These are phyloP conservation scores for Liolophura sinensis DNA, from an alignment of 1,140 invertebrate genomes.

Conservation along the genomic window DNA sequence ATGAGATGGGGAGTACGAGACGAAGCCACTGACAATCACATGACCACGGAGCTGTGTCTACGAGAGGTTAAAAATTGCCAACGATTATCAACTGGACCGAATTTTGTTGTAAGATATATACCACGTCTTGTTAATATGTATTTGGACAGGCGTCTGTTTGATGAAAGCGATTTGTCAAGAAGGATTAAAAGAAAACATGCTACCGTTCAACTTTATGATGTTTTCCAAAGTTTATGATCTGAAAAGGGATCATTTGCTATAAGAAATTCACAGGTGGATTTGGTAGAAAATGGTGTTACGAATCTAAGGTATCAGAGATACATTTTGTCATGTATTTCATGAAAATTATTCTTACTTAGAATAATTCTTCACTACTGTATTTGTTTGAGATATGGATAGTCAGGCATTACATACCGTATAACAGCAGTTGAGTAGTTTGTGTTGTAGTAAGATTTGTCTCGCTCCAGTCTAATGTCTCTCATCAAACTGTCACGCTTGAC, in stretches of 20 bases:
- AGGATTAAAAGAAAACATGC: neutral
- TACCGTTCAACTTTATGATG: neutral
- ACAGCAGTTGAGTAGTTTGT: neutral
- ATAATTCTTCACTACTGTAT: too few species aligned
- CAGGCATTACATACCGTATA: neutral
- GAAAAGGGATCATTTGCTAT: too few species aligned
- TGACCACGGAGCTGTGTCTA: constrained; percentile 98
- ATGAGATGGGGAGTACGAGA: constrained; percentile 85
- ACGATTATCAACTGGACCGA: constrained; percentile 93
- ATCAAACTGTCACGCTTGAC: too few species aligned
- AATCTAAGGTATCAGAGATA: too few species aligned
- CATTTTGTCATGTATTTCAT: too few species aligned
- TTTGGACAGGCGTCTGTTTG: constrained; percentile 86
- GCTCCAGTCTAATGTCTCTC: too few species aligned
- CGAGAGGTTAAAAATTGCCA: constrained; percentile 96
- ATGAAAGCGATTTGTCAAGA: constrained; percentile 75
- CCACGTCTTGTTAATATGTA: constrained; percentile 68
- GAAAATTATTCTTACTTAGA: too few species aligned
- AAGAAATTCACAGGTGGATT: too few species aligned
- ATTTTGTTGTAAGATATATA: constrained; percentile 85
- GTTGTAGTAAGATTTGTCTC: neutral
- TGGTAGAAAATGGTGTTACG: too few species aligned
- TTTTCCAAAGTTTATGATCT: too few species aligned
- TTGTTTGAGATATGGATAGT: too few species aligned
- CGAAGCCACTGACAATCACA: constrained; percentile 97